A percentile compares a stretch with the other conserved stretches of the same genome.
These are phyloP conservation scores for Rhinolophus ferrumequinum DNA, from an alignment of 2,113 vertebrate genomes.

Conservation along the genomic window DNA sequence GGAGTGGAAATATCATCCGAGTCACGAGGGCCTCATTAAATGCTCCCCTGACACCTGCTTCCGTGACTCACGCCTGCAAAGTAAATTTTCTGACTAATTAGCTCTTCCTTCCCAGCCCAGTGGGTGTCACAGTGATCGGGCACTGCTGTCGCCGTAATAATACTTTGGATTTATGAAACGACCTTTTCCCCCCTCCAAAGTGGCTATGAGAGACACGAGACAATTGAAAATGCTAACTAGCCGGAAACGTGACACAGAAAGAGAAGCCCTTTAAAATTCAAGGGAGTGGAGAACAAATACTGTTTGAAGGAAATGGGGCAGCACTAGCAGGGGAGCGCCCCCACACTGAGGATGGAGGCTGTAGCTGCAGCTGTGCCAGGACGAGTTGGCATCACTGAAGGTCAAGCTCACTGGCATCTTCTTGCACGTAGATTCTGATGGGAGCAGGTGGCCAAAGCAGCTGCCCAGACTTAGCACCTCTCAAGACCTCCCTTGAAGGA, in stretches of 20 bases:
- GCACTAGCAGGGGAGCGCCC: accelerated
- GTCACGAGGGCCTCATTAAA: conserved; percentile 52
- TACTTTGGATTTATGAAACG: background rate
- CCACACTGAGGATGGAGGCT: background rate
- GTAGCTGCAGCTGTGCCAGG: background rate
- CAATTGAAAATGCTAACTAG: background rate
- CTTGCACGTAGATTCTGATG: background rate
- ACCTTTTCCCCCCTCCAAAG: background rate
- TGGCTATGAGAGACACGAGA: background rate
- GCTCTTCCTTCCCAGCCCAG: background rate
- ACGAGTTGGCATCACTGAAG: background rate
- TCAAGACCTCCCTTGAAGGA: background rate
- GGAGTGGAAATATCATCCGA: conserved; percentile 40
- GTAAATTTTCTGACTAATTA: conserved; percentile 52
- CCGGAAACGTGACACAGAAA: background rate
- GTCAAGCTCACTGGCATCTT: background rate
- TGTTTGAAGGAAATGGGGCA: accelerated
- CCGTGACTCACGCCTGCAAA: conserved; percentile 43
- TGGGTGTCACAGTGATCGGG: background rate
- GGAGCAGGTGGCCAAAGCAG: background rate
- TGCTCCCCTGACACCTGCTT: conserved; percentile 56
- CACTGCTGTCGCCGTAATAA: accelerated
- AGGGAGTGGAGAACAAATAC: background rate
- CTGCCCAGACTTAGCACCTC: background rate
- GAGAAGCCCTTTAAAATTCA: background rate